Conservation (phyloP, 2,888 invertebrate genomes). For the Hermaeophaga mercurialis region DNA sequence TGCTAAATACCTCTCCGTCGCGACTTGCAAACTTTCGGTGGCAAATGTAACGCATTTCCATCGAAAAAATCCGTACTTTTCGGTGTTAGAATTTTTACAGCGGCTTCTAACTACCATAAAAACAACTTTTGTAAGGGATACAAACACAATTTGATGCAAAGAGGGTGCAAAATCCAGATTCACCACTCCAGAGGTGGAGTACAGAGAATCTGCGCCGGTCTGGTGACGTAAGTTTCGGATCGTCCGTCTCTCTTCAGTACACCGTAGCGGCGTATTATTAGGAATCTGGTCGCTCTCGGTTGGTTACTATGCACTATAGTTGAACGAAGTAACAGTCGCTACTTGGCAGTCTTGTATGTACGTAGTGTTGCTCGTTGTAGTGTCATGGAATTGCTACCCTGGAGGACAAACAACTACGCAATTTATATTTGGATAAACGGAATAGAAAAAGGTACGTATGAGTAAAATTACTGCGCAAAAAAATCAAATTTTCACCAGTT, state of each 20-base stretch:
- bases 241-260: conserved; percentile 44
- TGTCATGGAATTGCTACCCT: conserved; percentile 33
- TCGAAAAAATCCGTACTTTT: conserved; percentile 45
- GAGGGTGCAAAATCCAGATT: conserved; percentile 39
- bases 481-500: no score
- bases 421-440: conserved; percentile 10
- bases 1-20: conserved; percentile 51
- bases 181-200: conserved; percentile 37
- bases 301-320: conserved; percentile 49
- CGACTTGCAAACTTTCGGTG: conserved; percentile 50
- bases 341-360: conserved; percentile 28
- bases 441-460: conserved; percentile 17
- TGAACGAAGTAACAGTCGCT: conserved; percentile 42
- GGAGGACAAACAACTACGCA: conserved; percentile 27
- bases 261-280: conserved; percentile 24
- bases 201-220: conserved; percentile 44
- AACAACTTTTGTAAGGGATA: conserved; percentile 29
- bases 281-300: conserved; percentile 44
- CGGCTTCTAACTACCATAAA: conserved; percentile 8
- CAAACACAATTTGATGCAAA: conserved; percentile 33
- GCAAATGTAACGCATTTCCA: conserved; percentile 43
- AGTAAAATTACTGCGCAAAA: conserved; percentile 5
- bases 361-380: conserved; percentile 32
- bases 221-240: conserved; percentile 45
- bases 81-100: conserved; percentile 38